Evolutionary conservation across 2,888 invertebrate genomes (phyloP), one percentile per base, ranked within the genome.

Genomic region (Platerodrilus igneus): DNA sequence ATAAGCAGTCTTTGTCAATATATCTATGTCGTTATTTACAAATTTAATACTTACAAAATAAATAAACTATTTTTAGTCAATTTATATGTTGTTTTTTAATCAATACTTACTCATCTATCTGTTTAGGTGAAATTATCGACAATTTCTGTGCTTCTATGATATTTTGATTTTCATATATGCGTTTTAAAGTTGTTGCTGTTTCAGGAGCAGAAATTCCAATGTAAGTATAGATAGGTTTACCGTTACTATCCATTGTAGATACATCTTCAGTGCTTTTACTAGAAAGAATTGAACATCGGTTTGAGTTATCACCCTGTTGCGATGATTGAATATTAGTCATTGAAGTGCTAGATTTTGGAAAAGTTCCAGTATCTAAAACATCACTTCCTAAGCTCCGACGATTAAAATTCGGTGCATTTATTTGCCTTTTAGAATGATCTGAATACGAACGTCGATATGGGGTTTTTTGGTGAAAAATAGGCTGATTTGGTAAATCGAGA

Each of bases 361-460:
- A 58, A 29, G 58, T 58, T 3, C 52, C 41, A 25, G 60, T 57
- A 21, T 61, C 54, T 19, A 60, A 41, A 25, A 55, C 48, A 16
- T 62, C 65, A 41, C 55, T 60, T 20, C 63, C 67, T 37, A 68
- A 51, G 50, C 69, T 69, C 37, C 68, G 50, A 7, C 69, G 57
- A 52, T 68, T 69, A 30, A 58, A 53, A 48, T 60, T 64, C 21
- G 57, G 57, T 40, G 51, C 51, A 26, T 39, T 55, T 39, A 37
- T 30, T 38, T 51, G 52, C 25, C 48, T 46, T 16, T 20, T 37
- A 14, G 50, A 56, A 52, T 42, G 55, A 57, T 72, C 73, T 2
- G 73, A 72, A 44, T 71, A 68, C 11, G 73, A 73, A 41, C 72
- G 58, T 27, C 72, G 61, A 51, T 72, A 72, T 21, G 63, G 58